A percentile compares a stretch with the other conserved stretches of the same genome.
Conservation (phyloP, 2,888 invertebrate genomes). For the Cosmia trapezina region DNA sequence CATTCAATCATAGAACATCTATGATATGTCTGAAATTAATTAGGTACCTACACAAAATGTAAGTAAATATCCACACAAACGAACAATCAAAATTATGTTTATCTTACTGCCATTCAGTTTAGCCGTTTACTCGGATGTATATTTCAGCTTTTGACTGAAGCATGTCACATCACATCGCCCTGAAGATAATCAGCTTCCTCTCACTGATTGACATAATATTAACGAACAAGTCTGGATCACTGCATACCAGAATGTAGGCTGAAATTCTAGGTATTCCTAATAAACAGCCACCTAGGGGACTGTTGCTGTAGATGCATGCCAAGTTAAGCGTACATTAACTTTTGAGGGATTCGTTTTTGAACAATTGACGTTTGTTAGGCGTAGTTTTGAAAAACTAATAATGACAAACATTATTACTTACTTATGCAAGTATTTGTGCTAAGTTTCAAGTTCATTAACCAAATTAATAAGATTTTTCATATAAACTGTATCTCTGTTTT, state of each 20-base stretch:
- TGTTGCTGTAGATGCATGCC: not conserved
- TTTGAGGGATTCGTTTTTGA: not conserved
- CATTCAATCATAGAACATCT: not conserved
- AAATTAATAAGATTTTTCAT: too few relatives aligned
- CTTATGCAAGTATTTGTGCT: too few relatives aligned
- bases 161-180: slow-evolving; percentile 22
- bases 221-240: not conserved
- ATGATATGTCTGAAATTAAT: too few relatives aligned
- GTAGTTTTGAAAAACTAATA: too few relatives aligned
- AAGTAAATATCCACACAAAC: not conserved
- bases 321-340: not conserved
- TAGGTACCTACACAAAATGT: not conserved
- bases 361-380: too few relatives aligned
- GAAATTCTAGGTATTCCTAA: slow-evolving; percentile 29
- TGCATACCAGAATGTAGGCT: slow-evolving; percentile 27
- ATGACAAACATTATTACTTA: too few relatives aligned
- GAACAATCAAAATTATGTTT: not conserved
- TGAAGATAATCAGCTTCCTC: slow-evolving; percentile 7
- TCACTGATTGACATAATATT: slow-evolving; percentile 32
- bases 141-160: slow-evolving; percentile 4
- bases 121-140: slow-evolving; percentile 1
- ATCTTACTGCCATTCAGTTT: not conserved
- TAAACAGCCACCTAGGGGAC: slow-evolving; percentile 8
- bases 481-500: too few relatives aligned
- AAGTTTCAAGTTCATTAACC: too few relatives aligned